These are phyloP conservation scores for Hoplias malabaricus DNA, from an alignment of 2,113 vertebrate genomes.

Conservation along the genomic window DNA sequence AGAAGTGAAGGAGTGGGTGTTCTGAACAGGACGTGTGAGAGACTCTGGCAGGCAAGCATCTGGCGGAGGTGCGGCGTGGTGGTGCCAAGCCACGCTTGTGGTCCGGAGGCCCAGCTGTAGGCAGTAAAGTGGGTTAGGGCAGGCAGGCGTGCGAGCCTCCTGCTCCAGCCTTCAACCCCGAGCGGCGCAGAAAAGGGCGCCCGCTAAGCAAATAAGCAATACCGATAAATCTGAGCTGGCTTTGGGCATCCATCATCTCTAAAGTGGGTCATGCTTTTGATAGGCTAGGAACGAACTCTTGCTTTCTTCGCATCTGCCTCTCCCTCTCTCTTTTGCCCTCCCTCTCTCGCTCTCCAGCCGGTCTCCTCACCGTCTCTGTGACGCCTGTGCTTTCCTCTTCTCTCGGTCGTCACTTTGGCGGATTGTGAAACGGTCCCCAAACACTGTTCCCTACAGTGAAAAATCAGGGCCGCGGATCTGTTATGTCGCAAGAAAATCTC, in stretches of 20 bases:
- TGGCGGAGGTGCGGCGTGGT: constrained; percentile 2
- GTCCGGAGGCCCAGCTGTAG: constrained; percentile 58
- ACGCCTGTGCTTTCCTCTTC: constrained; percentile 5
- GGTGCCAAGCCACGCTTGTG: not conserved
- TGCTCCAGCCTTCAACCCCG: constrained; percentile 35
- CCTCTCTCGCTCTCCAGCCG: not conserved
- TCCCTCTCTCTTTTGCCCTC: not conserved
- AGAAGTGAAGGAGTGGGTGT: not conserved
- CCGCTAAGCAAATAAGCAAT: constrained; percentile 65
- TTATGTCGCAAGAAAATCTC: no score
- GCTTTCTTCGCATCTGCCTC: not conserved
- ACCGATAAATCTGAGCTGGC: constrained; percentile 73
- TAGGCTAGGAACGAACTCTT: constrained; percentile 49
- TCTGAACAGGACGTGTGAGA: not conserved
- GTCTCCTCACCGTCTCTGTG: not conserved
- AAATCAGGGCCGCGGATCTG: no score
- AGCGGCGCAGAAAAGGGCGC: constrained; percentile 61
- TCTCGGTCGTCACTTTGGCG: constrained; percentile 15
- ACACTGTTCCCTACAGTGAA: not conserved
- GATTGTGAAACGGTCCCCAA: not conserved
- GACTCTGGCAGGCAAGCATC: not conserved
- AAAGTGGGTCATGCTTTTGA: constrained; percentile 76
- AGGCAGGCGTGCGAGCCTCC: constrained; percentile 7
- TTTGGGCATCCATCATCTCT: constrained; percentile 69
- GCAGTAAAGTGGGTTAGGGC: constrained; percentile 67